These are phyloP conservation scores for Anomalospiza imberbis DNA, from an alignment of 2,797 vertebrate species.

Conservation along the genomic window DNA sequence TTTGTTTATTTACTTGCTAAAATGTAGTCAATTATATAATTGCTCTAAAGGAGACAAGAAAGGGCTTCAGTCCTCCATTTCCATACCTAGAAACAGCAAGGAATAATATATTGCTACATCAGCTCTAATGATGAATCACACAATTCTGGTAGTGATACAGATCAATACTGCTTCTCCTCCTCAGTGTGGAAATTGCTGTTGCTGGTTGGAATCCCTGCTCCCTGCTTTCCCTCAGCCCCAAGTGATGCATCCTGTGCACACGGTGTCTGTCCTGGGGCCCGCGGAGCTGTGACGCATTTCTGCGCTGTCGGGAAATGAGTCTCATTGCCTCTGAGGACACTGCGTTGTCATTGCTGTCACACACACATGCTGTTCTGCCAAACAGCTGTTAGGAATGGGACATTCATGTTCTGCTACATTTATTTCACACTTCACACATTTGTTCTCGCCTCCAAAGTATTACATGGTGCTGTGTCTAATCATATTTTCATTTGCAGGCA, in stretches of 20 bases:
- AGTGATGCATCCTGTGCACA: background rate
- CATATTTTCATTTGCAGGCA: constrained; percentile 17
- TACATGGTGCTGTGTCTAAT: constrained; percentile 25
- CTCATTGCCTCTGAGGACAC: constrained; percentile 19
- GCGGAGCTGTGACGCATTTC: background rate
- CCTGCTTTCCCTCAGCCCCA: background rate
- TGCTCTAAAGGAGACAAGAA: background rate
- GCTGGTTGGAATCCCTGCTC: background rate
- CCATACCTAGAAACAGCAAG: background rate
- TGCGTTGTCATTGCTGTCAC: constrained; percentile 27
- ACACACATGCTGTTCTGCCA: constrained; percentile 30
- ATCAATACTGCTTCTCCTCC: background rate
- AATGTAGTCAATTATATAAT: background rate
- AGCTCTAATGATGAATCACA: background rate
- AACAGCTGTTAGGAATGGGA: constrained; percentile 25
- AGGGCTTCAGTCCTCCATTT: background rate
- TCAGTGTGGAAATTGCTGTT: background rate
- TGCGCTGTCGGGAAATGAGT: background rate
- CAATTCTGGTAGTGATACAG: background rate
- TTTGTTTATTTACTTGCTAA: background rate
- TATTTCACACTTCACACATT: constrained; percentile 49
- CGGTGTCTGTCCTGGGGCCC: background rate
- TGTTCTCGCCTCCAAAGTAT: constrained; percentile 19
- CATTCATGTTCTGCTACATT: constrained; percentile 30
- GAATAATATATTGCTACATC: background rate